Conservation (phyloP, 2,113 vertebrate genomes). For the Oreocharis arfaki region DNA sequence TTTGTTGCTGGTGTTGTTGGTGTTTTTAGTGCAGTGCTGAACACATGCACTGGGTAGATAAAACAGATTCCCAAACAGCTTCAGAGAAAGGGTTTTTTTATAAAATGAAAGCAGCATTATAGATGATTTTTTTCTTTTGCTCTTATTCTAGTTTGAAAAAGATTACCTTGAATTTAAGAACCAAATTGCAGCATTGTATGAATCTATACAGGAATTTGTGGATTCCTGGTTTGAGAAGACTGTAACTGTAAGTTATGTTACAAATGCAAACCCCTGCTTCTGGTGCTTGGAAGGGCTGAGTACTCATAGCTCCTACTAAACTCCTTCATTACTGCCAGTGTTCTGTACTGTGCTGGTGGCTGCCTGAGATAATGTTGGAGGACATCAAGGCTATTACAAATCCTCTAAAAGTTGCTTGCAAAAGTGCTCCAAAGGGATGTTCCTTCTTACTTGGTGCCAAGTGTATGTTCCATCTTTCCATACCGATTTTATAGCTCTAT, state of each 20-base stretch:
- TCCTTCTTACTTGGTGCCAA: neutral
- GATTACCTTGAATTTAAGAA: slow-evolving; percentile 80
- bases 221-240: slow-evolving; percentile 76
- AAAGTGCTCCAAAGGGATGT: neutral
- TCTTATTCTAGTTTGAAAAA: slow-evolving; percentile 77
- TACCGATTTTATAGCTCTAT: neutral
- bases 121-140: neutral
- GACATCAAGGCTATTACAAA: neutral
- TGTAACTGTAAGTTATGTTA: slow-evolving; percentile 69
- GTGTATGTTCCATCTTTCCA: neutral
- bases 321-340: neutral
- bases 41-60: neutral
- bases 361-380: neutral
- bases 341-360: neutral
- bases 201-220: slow-evolving; percentile 74
- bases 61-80: neutral
- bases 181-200: slow-evolving; percentile 73
- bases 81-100: neutral
- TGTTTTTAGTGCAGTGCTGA: neutral
- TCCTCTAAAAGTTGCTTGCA: neutral
- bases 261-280: neutral
- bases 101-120: neutral
- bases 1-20: neutral
- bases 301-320: neutral
- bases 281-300: neutral